Evolutionary conservation across 2,888 invertebrate genomes (phyloP).

Genomic region (Crioceris asparagi): DNA sequence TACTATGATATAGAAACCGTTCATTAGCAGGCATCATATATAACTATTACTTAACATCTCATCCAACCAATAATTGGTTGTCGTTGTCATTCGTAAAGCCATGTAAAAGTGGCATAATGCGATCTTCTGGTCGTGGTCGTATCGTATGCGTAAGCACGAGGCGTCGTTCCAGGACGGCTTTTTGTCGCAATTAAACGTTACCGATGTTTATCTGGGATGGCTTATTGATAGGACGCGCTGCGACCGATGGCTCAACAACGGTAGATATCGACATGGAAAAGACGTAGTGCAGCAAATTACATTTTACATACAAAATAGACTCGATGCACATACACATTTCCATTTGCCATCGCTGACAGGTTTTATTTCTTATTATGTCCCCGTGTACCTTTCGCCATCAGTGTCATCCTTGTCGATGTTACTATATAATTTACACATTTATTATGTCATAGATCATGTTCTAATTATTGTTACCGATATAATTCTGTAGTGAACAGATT

Average conservation of each 20-base stretch:
- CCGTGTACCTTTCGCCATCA: no score
- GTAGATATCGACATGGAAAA: neutral
- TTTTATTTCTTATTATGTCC: conserved; percentile 3
- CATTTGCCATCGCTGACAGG: conserved; percentile 1
- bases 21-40: no score
- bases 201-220: conserved; percentile 13
- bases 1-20: no score
- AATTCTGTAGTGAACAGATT: no score
- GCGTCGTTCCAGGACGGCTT: no score
- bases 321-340: neutral
- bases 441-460: no score
- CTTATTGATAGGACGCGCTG: conserved; percentile 11
- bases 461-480: no score
- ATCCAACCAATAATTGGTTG: no score
- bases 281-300: neutral
- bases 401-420: no score
- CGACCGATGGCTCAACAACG: neutral
- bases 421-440: no score
- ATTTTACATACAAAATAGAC: conserved; percentile 2
- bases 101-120: conserved; percentile 1
- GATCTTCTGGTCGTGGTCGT: neutral
- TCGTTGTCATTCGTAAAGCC: no score
- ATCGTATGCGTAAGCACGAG: conserved; percentile 12
- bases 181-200: conserved; percentile 14
- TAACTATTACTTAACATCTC: no score